Conservation (phyloP, 1,140 invertebrate genomes). For the Drosophila pectinifera region DNA sequence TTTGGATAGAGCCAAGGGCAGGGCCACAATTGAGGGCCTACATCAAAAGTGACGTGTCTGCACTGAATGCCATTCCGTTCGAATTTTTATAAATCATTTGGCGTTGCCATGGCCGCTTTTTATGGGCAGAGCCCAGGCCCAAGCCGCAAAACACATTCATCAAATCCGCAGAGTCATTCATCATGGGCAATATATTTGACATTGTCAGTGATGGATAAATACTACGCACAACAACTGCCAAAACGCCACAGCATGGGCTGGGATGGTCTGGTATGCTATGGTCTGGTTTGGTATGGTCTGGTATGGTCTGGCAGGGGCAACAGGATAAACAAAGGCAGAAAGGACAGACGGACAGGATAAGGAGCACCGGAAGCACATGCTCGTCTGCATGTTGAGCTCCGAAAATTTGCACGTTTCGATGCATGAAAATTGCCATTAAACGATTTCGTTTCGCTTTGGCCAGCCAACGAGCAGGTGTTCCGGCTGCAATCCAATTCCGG, state of each 20-base stretch:
- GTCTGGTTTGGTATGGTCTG: neutral
- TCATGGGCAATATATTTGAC: slow-evolving; percentile 83
- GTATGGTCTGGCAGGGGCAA: slow-evolving; percentile 11
- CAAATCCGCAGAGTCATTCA: slow-evolving; percentile 82
- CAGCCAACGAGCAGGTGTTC: slow-evolving; percentile 37
- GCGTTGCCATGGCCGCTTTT: slow-evolving; percentile 57
- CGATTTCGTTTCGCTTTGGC: slow-evolving; percentile 36
- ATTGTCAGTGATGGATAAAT: slow-evolving; percentile 83
- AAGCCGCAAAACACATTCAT: slow-evolving; percentile 82
- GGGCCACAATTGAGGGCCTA: slow-evolving; percentile 55
- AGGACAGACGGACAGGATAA: slow-evolving; percentile 48
- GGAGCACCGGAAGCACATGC: slow-evolving; percentile 54
- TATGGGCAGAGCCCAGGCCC: slow-evolving; percentile 51
- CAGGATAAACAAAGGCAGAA: slow-evolving; percentile 46
- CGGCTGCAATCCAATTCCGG: slow-evolving; percentile 38
- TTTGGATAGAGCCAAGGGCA: slow-evolving; percentile 50
- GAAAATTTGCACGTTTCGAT: slow-evolving; percentile 65
- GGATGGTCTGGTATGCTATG: neutral
- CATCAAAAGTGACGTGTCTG: slow-evolving; percentile 67
- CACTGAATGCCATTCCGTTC: slow-evolving; percentile 63
- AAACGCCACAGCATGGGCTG: slow-evolving; percentile 17
- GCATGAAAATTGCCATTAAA: slow-evolving; percentile 72
- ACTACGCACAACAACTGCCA: slow-evolving; percentile 63
- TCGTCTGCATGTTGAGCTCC: slow-evolving; percentile 63
- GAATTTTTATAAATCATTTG: slow-evolving; percentile 83